These are phyloP conservation scores for Calyptommatus sinebrachiatus DNA, from an alignment of 2,113 vertebrate genomes.

Conservation along the genomic window DNA sequence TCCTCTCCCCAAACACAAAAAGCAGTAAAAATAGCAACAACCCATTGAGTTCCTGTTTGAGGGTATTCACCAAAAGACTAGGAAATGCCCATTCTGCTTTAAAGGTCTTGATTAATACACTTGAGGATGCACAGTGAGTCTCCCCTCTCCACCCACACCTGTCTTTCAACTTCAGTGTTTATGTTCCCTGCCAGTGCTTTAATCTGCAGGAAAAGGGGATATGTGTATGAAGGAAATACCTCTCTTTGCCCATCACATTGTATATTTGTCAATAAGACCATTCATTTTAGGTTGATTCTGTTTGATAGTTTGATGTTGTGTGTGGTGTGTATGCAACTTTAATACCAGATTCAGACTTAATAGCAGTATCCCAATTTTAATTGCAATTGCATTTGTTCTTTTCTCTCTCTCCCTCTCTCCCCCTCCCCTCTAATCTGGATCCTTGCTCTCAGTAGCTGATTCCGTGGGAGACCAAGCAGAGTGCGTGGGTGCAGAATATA, in stretches of 20 bases:
- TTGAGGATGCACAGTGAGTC: slow-evolving; percentile 38
- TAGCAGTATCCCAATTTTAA: slow-evolving; percentile 63
- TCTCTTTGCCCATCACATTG: slow-evolving; percentile 50
- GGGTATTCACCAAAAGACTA: slow-evolving; percentile 49
- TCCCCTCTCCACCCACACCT: slow-evolving; percentile 17
- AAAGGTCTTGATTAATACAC: slow-evolving; percentile 54
- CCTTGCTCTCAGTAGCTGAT: slow-evolving; percentile 78
- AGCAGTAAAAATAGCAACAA: slow-evolving; percentile 82
- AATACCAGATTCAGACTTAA: slow-evolving; percentile 45
- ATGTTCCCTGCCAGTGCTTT: slow-evolving; percentile 28
- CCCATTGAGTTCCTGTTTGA: slow-evolving; percentile 74
- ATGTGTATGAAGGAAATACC: slow-evolving; percentile 45
- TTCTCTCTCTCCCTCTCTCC: slow-evolving; percentile 38
- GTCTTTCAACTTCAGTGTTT: slow-evolving; percentile 33
- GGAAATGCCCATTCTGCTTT: slow-evolving; percentile 40
- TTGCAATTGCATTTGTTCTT: slow-evolving; percentile 68
- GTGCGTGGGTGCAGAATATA: slow-evolving; percentile 85
- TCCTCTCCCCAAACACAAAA: slow-evolving; percentile 71
- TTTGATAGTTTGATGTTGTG: slow-evolving; percentile 14
- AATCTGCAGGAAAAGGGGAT: slow-evolving; percentile 31
- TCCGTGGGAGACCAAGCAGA: slow-evolving; percentile 86
- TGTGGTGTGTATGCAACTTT: slow-evolving; percentile 19
- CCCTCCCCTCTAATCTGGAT: slow-evolving; percentile 70
- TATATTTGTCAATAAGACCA: slow-evolving; percentile 48
- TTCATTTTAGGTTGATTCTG: slow-evolving; percentile 51